Conservation (phyloP, 2,797 vertebrate species). For the Artibeus jamaicensis region DNA sequence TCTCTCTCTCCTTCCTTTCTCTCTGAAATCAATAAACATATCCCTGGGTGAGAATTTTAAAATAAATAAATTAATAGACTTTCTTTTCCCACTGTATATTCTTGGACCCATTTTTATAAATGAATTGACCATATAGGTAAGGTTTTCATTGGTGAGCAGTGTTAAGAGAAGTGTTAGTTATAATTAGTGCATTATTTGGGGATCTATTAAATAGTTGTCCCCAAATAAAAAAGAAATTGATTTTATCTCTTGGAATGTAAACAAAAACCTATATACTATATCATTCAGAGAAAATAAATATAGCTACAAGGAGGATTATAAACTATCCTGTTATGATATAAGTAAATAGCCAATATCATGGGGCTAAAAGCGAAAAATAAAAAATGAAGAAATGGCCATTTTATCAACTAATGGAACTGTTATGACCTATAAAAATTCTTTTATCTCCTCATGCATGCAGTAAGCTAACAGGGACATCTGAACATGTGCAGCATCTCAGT, state of each 20-base stretch:
- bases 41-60: too few species aligned
- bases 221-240: neutral
- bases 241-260: neutral
- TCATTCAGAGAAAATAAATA: neutral
- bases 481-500: neutral
- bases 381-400: neutral
- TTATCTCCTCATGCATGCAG: neutral
- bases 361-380: neutral
- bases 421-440: neutral
- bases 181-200: neutral
- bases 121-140: neutral
- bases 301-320: neutral
- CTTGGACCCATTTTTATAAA: neutral
- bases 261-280: neutral
- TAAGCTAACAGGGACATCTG: neutral
- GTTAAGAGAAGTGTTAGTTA: neutral
- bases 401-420: neutral
- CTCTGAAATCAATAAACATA: too few species aligned
- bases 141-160: neutral
- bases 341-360: neutral
- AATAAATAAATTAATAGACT: neutral
- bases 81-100: neutral
- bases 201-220: neutral
- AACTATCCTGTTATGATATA: neutral
- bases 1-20: too few species aligned